These are phyloP conservation scores for Microcebus tavaratra DNA, from an alignment of 2,113 vertebrate species.

Conservation along the genomic window DNA sequence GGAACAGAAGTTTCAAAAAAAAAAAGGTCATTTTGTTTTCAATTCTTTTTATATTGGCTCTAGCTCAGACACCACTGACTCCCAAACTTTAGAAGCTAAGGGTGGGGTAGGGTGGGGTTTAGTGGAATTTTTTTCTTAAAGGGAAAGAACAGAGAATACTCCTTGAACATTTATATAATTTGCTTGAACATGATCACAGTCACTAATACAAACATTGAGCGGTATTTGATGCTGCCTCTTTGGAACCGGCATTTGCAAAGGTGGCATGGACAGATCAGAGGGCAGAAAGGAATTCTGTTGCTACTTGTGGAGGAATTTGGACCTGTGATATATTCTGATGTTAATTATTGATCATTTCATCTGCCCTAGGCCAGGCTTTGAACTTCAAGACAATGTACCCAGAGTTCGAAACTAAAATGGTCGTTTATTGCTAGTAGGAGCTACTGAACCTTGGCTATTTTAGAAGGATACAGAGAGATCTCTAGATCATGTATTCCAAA, in stretches of 20 bases:
- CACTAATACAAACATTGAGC: slow-evolving; percentile 41
- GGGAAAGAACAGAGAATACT: slow-evolving; percentile 17
- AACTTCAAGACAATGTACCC: background rate
- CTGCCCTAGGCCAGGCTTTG: slow-evolving; percentile 39
- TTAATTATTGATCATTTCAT: slow-evolving; percentile 78
- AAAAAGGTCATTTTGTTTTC: slow-evolving; percentile 25
- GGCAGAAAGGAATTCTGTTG: background rate
- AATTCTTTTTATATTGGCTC: slow-evolving; percentile 50
- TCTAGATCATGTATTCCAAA: background rate
- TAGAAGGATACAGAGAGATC: background rate
- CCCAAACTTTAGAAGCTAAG: slow-evolving; percentile 46
- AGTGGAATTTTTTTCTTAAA: slow-evolving; percentile 64
- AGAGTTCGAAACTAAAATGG: background rate
- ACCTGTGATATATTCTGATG: background rate
- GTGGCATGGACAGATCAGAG: background rate
- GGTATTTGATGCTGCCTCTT: background rate
- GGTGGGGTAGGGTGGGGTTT: slow-evolving; percentile 61
- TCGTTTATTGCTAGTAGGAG: background rate
- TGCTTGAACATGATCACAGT: slow-evolving; percentile 31
- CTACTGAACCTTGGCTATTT: background rate
- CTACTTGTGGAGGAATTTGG: slow-evolving; percentile 65
- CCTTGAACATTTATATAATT: background rate
- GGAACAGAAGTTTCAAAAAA: slow-evolving; percentile 46
- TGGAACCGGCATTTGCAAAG: slow-evolving; percentile 33
- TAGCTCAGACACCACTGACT: background rate